Conservation (phyloP, 2,888 invertebrate genomes). For the Tanytarsus gracilentus region DNA sequence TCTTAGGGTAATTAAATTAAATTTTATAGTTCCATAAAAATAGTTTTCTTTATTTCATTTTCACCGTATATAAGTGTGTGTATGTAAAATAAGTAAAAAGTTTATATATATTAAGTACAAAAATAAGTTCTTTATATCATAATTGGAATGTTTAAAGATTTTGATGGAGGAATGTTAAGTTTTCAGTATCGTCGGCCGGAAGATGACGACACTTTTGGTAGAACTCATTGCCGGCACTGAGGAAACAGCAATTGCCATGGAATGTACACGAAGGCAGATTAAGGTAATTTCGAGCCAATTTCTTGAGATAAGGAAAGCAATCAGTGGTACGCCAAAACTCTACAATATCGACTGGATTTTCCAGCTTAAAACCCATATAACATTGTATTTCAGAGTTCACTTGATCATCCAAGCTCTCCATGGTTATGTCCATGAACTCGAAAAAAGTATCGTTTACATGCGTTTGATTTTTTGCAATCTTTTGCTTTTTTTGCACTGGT, state of each 20-base stretch:
- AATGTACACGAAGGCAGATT: slow-evolving; percentile 26
- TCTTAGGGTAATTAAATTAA: no score
- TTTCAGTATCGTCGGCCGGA: slow-evolving; percentile 17
- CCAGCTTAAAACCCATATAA: slow-evolving; percentile 25
- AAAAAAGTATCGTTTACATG: slow-evolving; percentile 23
- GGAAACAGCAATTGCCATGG: slow-evolving; percentile 23
- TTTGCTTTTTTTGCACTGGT: neutral
- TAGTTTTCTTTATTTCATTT: no score
- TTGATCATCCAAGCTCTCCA: slow-evolving; percentile 22
- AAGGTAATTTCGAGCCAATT: slow-evolving; percentile 10
- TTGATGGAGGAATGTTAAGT: slow-evolving; percentile 24
- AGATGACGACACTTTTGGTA: slow-evolving; percentile 17
- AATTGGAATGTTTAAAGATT: slow-evolving; percentile 8
- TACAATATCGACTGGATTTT: slow-evolving; percentile 16
- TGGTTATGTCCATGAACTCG: slow-evolving; percentile 26
- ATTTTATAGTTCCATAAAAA: no score
- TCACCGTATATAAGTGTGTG: no score
- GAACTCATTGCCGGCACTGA: neutral
- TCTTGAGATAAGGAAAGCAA: slow-evolving; percentile 21
- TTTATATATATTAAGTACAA: slow-evolving; percentile 1
- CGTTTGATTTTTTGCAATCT: neutral
- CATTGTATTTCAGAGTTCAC: slow-evolving; percentile 26
- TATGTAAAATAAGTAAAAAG: neutral
- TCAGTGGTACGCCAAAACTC: slow-evolving; percentile 21
- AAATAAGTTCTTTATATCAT: neutral